Conservation (phyloP, 2,888 invertebrate species). For the Altica lythri region DNA sequence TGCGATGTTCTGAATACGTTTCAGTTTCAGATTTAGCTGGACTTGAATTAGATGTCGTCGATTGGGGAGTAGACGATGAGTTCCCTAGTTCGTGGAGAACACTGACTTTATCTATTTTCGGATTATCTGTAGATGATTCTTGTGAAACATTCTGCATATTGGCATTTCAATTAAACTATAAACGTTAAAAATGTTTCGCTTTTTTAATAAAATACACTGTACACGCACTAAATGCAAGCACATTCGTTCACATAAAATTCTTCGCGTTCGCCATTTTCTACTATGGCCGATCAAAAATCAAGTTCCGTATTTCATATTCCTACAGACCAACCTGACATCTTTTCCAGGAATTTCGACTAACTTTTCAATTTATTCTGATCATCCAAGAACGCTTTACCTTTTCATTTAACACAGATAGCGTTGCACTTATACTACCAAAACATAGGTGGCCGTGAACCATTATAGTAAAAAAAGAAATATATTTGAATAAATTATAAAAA, state of each 20-base stretch:
- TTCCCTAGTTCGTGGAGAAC: constrained; percentile 71
- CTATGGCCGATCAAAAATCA: constrained; percentile 65
- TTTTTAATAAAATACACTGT: constrained; percentile 51
- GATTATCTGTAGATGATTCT: constrained; percentile 74
- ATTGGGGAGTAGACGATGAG: constrained; percentile 82
- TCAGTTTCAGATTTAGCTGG: constrained; percentile 85
- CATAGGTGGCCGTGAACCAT: neutral
- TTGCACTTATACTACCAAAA: neutral
- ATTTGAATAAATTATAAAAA: neutral
- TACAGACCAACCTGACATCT: constrained; percentile 43
- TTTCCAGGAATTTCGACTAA: constrained; percentile 12
- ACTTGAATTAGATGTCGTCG: constrained; percentile 73
- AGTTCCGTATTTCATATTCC: constrained; percentile 45
- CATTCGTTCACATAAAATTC: constrained; percentile 68
- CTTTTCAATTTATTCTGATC: no score
- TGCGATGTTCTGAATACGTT: constrained; percentile 84
- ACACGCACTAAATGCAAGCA: constrained; percentile 50
- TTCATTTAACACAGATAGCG: neutral
- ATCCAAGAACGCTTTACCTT: no score
- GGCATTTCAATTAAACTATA: constrained; percentile 67
- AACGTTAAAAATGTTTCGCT: constrained; percentile 56
- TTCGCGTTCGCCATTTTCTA: constrained; percentile 73
- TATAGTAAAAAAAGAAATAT: neutral
- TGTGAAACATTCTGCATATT: constrained; percentile 93
- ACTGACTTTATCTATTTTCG: constrained; percentile 81